phyloP scores from a whole-genome alignment of 2,797 vertebrate genomes.

The Cercopithecus petaurista region DNA sequence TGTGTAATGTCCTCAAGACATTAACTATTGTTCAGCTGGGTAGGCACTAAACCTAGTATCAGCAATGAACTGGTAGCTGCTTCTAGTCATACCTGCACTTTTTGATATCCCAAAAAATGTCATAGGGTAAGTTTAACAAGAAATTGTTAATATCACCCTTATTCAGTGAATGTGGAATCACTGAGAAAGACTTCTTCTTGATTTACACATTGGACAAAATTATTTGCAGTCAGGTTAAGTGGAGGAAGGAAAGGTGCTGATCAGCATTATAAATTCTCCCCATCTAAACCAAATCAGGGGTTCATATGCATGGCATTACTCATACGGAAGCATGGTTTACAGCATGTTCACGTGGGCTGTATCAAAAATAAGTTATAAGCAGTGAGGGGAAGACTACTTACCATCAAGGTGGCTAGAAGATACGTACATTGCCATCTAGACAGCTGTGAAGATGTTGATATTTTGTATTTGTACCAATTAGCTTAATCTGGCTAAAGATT shows the following conservation, averaged over 20 bases:
- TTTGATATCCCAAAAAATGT: conserved; percentile 2
- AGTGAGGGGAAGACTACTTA: not conserved
- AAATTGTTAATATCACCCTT: conserved; percentile 25
- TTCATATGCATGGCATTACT: not conserved
- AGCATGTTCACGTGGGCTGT: not conserved
- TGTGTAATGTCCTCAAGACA: not conserved
- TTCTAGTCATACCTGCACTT: not conserved
- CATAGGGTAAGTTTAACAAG: conserved; percentile 6
- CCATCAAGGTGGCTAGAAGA: not conserved
- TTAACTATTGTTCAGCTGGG: not conserved
- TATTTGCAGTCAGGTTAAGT: conserved; percentile 36
- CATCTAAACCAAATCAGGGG: conserved; percentile 49
- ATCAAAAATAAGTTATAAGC: conserved; percentile 9
- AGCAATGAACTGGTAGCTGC: not conserved
- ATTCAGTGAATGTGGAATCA: not conserved
- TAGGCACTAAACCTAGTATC: not conserved
- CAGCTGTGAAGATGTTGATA: not conserved
- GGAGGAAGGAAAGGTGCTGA: not conserved
- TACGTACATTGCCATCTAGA: not conserved
- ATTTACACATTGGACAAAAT: conserved; percentile 32
- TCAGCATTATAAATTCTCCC: conserved; percentile 2
- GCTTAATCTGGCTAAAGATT: not conserved
- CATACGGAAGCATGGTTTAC: not conserved
- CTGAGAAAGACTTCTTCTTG: not conserved
- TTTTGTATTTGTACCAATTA: not conserved